Evolutionary conservation across 2,797 vertebrate genomes (phyloP), one percentile per base, ranked within the genome.

Genomic region (Cyprinella venusta): DNA sequence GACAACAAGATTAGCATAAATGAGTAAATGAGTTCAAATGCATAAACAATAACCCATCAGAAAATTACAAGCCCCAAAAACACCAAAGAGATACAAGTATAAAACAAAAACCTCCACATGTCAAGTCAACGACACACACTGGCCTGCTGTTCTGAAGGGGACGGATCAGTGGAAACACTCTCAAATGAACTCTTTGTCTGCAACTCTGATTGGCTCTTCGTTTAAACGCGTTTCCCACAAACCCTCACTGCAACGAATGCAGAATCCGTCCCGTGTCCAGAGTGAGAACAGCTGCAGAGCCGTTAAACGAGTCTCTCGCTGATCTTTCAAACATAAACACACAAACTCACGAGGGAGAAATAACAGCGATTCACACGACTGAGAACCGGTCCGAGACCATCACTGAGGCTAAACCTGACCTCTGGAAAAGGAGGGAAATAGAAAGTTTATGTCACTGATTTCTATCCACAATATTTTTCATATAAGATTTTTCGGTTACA

Each of bases 121-220:
- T 45, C 26, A 8, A 24, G 33, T 33, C 21, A 48, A 19, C 13
- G 48, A 45, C 26, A 45, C 45, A 79, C 26, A 79, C 45, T 6
- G 36, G 67, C 45, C 30, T 74, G 76, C 50, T 70, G 65, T 87
- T 90, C 33, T 50, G 64, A 42, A 77, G 64, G 42, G 50, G 83
- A 87, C 26, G 72, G 84, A 88, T 77, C 90, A 82, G 87, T 71
- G 36, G 83, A 42, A 59, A 61, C 48, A 70, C 88, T 85, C 64
- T 91, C 92, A 87, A 92, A 93, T 84, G 70, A 86, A 26, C 61
- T 79, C 91, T 93, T 94, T 94, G 92, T 94, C 89, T 89, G 86
- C 91, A 93, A 92, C 92, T 93, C 92, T 63, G 77, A 87, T 76
- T 65, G 67, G 52, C 76, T 83, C 42, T 83, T 70, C 48, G 5